Evolutionary conservation across 2,797 vertebrate genomes (phyloP).

Genomic region (Falco biarmicus): DNA sequence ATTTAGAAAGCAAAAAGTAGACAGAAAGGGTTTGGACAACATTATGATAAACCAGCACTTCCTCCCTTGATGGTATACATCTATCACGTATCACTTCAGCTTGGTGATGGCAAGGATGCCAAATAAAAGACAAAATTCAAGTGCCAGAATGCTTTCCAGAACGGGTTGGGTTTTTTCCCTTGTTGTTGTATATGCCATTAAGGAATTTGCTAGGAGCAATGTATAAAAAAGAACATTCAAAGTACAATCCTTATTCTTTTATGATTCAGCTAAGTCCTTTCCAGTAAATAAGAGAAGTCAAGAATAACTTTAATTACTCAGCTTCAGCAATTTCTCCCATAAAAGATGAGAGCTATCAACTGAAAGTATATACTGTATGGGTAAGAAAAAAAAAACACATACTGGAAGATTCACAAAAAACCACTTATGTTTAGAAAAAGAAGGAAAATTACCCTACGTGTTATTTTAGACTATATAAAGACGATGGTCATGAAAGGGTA

Average conservation of each 20-base stretch:
- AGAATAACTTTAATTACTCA: constrained; percentile 65
- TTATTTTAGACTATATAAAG: constrained; percentile 21
- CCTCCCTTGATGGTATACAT: background rate
- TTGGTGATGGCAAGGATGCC: background rate
- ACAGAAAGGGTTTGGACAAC: background rate
- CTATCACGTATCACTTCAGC: background rate
- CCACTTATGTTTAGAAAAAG: background rate
- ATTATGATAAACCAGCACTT: background rate
- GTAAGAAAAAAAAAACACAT: background rate
- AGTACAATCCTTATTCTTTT: constrained; percentile 21
- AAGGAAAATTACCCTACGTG: constrained; percentile 5
- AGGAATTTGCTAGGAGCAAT: constrained; percentile 25
- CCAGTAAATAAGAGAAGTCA: constrained; percentile 59
- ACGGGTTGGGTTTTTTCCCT: background rate
- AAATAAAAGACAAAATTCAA: background rate
- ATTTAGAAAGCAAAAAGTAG: background rate
- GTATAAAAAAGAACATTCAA: constrained; percentile 2
- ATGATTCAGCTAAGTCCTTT: constrained; percentile 35
- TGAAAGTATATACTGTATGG: background rate
- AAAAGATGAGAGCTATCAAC: constrained; percentile 40
- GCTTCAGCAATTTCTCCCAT: constrained; percentile 20
- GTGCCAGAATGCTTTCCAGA: background rate
- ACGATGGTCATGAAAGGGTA: background rate
- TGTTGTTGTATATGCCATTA: background rate
- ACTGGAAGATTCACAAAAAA: constrained; percentile 5